These are phyloP conservation scores for Hypocryptadius cinnamomeus DNA, from an alignment of 2,113 vertebrate species.

Conservation along the genomic window DNA sequence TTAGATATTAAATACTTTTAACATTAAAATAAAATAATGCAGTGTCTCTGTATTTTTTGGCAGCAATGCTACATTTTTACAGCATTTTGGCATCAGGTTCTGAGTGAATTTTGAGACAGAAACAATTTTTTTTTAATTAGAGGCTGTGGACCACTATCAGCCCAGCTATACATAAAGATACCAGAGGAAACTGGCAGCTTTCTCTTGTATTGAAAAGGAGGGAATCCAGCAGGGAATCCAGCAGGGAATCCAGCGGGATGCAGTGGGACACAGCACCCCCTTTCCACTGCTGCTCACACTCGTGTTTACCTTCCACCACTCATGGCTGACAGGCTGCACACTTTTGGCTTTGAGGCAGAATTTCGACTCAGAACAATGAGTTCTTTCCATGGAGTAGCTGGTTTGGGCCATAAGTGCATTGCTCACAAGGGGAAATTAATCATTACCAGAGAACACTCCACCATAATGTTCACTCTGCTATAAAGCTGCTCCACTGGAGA, in stretches of 20 bases:
- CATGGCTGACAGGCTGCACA: neutral
- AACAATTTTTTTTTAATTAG: neutral
- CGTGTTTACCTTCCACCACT: neutral
- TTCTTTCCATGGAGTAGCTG: neutral
- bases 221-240: neutral
- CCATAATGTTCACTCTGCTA: conserved; percentile 25
- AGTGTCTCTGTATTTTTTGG: neutral
- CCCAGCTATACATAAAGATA: neutral
- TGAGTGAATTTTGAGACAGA: neutral
- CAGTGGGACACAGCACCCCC: neutral
- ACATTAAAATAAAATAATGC: neutral
- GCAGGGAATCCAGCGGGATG: neutral
- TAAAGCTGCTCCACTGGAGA: conserved; percentile 37
- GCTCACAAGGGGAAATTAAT: conserved; percentile 22
- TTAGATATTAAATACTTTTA: neutral
- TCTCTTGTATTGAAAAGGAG: neutral
- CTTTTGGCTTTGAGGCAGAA: neutral
- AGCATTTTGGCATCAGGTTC: neutral
- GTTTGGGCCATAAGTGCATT: neutral
- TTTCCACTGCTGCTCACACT: neutral
- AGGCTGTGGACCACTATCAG: neutral
- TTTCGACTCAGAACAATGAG: neutral
- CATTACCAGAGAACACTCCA: conserved; percentile 21
- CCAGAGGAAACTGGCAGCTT: neutral
- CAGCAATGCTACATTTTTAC: neutral